A percentile compares a stretch with the other conserved stretches of the same genome.
phyloP scores from a whole-genome alignment of 2,797 vertebrate species.

The Silurus lanzhouensis region DNA sequence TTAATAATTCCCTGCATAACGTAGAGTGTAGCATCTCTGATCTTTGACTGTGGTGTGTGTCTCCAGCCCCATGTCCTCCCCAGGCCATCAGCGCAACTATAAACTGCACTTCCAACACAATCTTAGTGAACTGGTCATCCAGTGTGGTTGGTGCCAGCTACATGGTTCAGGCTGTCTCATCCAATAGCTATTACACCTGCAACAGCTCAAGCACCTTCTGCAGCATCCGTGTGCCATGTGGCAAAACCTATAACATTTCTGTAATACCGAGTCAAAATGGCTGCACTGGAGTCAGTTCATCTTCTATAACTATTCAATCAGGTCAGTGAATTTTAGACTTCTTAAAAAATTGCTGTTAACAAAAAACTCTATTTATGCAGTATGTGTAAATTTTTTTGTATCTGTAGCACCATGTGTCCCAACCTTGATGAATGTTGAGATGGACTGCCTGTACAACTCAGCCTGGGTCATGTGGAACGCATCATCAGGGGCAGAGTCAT shows the following conservation, averaged over 20 bases:
- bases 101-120: conserved; percentile 63
- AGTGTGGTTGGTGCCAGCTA: conserved; percentile 61
- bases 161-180: conserved; percentile 47
- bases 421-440: conserved; percentile 64
- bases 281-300: conserved; percentile 70
- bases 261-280: conserved; percentile 65
- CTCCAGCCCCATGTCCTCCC: conserved; percentile 74
- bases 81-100: conserved; percentile 51
- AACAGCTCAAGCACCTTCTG: conserved; percentile 60
- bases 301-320: conserved; percentile 60
- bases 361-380: background rate
- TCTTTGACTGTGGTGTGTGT: background rate
- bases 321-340: conserved; percentile 58
- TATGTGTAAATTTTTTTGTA: conserved; percentile 29
- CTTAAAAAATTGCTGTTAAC: background rate
- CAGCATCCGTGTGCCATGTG: conserved; percentile 69
- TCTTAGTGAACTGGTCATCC: conserved; percentile 67
- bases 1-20: background rate
- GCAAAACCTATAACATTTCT: conserved; percentile 68
- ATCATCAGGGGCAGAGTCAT: conserved; percentile 61
- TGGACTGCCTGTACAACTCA: conserved; percentile 73
- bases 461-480: conserved; percentile 69
- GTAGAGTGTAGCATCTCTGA: background rate
- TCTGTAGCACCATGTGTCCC: conserved; percentile 73
- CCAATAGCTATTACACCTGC: conserved; percentile 61